Percentiles rank a stretch among this genome's conserved stretches.
Evolutionary conservation across 2,888 invertebrate genomes (phyloP).

Genomic region (Tineola bisselliella): DNA sequence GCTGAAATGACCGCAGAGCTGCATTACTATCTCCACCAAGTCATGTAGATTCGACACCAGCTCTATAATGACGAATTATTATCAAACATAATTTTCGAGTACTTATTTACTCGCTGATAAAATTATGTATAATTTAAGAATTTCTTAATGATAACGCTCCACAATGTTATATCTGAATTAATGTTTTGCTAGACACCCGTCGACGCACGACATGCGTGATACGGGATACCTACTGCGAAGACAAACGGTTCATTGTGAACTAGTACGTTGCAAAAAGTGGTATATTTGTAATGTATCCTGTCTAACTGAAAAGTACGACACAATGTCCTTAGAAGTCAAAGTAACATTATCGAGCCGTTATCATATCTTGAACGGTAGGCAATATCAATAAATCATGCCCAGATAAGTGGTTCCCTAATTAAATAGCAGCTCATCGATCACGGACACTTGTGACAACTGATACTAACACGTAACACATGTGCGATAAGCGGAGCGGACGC

Average conservation of each 20-base stretch:
- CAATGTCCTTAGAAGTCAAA: neutral
- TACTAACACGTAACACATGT: neutral
- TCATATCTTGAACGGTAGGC: conserved; percentile 21
- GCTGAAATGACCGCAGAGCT: too few relatives aligned
- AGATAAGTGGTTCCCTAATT: conserved; percentile 50
- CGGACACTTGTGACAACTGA: conserved; percentile 5
- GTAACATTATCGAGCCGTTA: neutral
- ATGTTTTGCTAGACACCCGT: too few relatives aligned
- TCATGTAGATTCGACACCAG: too few relatives aligned
- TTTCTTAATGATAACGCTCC: neutral
- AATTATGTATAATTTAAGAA: conserved; percentile 1
- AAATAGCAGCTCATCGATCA: conserved; percentile 53
- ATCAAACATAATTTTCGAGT: neutral
- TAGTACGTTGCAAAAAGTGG: too few relatives aligned
- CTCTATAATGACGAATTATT: neutral
- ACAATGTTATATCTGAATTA: neutral
- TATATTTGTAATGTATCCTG: too few relatives aligned
- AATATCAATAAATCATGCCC: conserved; percentile 61
- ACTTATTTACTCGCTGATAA: neutral
- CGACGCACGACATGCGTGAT: too few relatives aligned
- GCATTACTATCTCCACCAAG: too few relatives aligned
- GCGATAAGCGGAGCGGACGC: neutral
- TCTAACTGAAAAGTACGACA: too few relatives aligned
- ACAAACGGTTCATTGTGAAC: too few relatives aligned
- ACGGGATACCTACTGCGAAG: too few relatives aligned